Conservation (phyloP, 2,113 vertebrate genomes). For the Oplegnathus fasciatus region DNA sequence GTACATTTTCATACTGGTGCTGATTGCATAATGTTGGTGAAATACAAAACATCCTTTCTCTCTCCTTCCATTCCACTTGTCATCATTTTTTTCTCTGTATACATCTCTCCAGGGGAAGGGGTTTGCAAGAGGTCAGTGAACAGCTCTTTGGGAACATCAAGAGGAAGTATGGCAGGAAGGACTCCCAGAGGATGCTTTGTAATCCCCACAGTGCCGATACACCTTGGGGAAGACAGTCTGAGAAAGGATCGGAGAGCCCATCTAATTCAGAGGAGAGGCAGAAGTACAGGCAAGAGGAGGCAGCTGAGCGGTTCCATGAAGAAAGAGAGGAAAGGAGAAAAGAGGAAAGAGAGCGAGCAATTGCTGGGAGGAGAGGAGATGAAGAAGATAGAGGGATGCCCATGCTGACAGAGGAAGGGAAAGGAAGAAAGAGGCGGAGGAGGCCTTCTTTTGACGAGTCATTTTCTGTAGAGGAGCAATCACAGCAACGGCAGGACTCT, state of each 20-base stretch:
- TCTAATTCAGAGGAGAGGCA: constrained; percentile 88
- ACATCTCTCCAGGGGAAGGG: constrained; percentile 85
- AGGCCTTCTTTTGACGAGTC: constrained; percentile 89
- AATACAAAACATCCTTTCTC: constrained; percentile 20
- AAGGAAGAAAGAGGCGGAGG: constrained; percentile 92
- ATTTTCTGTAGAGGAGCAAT: constrained; percentile 85
- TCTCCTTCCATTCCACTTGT: constrained; percentile 47
- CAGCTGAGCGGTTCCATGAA: constrained; percentile 73
- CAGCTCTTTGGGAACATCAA: constrained; percentile 89
- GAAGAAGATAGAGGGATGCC: constrained; percentile 88
- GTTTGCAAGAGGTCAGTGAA: constrained; percentile 88
- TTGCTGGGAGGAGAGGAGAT: constrained; percentile 80
- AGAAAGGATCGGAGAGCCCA: constrained; percentile 88
- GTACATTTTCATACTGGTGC: not conserved
- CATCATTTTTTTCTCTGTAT: constrained; percentile 48
- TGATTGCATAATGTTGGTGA: constrained; percentile 1
- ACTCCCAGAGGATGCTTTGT: constrained; percentile 86
- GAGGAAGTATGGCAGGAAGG: constrained; percentile 95
- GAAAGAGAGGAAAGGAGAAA: constrained; percentile 82
- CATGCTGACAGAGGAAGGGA: constrained; percentile 89
- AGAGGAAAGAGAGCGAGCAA: constrained; percentile 78
- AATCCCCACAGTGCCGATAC: constrained; percentile 86
- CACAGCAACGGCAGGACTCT: constrained; percentile 84
- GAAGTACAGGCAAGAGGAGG: constrained; percentile 86
- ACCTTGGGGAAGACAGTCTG: constrained; percentile 90